A percentile compares a stretch with the other conserved stretches of the same genome.
Conservation (phyloP, 2,888 invertebrate genomes). For the Nebria salina region DNA sequence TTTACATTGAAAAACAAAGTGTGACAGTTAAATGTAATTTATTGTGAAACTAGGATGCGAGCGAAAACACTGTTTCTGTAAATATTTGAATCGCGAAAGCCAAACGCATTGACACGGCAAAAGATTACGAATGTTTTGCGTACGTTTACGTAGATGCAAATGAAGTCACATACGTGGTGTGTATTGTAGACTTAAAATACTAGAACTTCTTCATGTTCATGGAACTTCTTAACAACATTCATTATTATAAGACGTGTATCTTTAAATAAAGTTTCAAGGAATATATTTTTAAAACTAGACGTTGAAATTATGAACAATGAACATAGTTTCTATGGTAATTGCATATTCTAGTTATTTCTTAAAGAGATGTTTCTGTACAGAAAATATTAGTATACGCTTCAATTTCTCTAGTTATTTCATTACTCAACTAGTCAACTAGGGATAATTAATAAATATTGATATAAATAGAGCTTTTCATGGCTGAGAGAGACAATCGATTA, state of each 20-base stretch:
- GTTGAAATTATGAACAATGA: not conserved
- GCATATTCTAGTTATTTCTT: not conserved
- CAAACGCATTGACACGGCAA: not conserved
- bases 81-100: not conserved
- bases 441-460: too few species aligned
- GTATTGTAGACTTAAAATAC: not conserved
- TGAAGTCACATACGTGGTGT: not conserved
- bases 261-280: not conserved
- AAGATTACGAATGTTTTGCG: not conserved
- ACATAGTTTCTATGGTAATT: not conserved
- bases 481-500: too few species aligned
- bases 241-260: not conserved
- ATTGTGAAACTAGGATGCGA: not conserved
- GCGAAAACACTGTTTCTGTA: not conserved
- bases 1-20: slow-evolving; percentile 1
- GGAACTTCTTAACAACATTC: not conserved
- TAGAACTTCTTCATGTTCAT: not conserved
- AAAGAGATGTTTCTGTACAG: not conserved
- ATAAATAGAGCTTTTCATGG: too few species aligned
- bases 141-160: not conserved
- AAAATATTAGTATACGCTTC: too few species aligned
- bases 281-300: not conserved
- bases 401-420: too few species aligned
- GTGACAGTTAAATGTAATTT: not conserved
- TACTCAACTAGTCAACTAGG: too few species aligned